phyloP scores from a whole-genome alignment of 2,888 invertebrate species.

The Crioceris asparagi region DNA sequence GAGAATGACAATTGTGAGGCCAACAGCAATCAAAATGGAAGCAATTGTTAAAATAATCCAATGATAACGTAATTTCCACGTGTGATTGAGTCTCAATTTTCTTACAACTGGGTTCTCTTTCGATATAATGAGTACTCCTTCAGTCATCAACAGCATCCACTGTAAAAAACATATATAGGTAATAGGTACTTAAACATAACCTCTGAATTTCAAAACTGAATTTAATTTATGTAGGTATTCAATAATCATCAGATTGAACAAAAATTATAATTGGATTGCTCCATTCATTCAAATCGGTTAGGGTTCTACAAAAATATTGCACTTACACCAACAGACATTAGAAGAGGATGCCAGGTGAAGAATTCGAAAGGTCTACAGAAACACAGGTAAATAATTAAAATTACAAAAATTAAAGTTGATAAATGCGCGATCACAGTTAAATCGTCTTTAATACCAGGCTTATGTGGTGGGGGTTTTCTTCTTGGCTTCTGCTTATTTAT shows the following conservation, averaged over 20 bases:
- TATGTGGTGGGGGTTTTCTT: slow-evolving; percentile 7
- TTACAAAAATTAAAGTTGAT: slow-evolving; percentile 20
- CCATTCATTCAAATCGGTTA: too few relatives aligned
- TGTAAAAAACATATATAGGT: slow-evolving; percentile 27
- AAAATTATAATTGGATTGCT: too few relatives aligned
- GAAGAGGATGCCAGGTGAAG: slow-evolving; percentile 27
- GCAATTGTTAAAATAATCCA: slow-evolving; percentile 28
- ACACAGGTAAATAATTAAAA: slow-evolving; percentile 21
- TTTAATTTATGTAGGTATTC: slow-evolving; percentile 5
- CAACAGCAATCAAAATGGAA: slow-evolving; percentile 21
- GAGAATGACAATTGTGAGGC: slow-evolving; percentile 27
- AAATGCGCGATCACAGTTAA: slow-evolving; percentile 22
- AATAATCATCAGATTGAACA: neutral
- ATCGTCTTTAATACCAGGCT: slow-evolving; percentile 14
- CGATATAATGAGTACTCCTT: slow-evolving; percentile 30
- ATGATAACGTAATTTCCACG: slow-evolving; percentile 27
- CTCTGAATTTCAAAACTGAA: slow-evolving; percentile 2
- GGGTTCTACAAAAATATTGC: too few relatives aligned
- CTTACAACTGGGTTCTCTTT: slow-evolving; percentile 29
- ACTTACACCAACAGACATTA: slow-evolving; percentile 26
- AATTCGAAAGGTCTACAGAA: slow-evolving; percentile 23
- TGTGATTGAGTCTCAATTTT: slow-evolving; percentile 19
- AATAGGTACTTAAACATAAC: neutral
- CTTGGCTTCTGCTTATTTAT: slow-evolving; percentile 8
- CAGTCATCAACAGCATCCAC: slow-evolving; percentile 34